Conservation (phyloP, 1,140 invertebrate species). For the Microplitis mediator region DNA sequence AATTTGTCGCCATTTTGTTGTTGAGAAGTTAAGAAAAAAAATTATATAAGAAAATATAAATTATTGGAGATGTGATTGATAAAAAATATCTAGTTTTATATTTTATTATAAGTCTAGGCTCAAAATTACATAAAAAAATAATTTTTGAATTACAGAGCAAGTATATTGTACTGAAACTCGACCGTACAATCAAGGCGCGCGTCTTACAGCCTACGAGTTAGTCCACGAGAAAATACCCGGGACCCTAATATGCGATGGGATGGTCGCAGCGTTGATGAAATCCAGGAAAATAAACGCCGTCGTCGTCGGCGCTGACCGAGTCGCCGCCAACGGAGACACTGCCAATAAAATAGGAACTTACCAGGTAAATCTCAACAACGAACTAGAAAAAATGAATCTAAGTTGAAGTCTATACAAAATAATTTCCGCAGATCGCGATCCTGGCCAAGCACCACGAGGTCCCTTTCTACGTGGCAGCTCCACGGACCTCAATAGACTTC, state of each 20-base stretch:
- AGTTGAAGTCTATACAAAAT: background rate
- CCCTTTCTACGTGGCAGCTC: constrained; percentile 96
- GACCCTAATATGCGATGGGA: constrained; percentile 93
- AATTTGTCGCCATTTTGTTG: too few species aligned
- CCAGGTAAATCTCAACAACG: constrained; percentile 64
- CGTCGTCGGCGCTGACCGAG: constrained; percentile 88
- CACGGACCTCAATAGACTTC: constrained; percentile 90
- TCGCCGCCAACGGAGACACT: constrained; percentile 94
- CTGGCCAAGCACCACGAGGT: constrained; percentile 88
- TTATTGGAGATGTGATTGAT: too few species aligned
- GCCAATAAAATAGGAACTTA: constrained; percentile 99
- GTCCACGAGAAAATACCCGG: constrained; percentile 92
- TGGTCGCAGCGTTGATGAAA: constrained; percentile 91
- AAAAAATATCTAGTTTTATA: too few species aligned
- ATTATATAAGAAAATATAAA: too few species aligned
- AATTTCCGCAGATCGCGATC: constrained; percentile 77
- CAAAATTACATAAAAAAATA: background rate
- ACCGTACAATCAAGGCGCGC: constrained; percentile 96
- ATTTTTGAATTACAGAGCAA: constrained; percentile 68
- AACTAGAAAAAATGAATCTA: background rate
- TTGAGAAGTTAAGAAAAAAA: too few species aligned
- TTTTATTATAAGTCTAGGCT: too few species aligned
- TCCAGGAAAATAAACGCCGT: constrained; percentile 78
- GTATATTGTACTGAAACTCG: constrained; percentile 96
- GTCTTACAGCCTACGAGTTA: constrained; percentile 95